Conservation (phyloP, 1,140 invertebrate species). For the Paracyclopina nana region DNA sequence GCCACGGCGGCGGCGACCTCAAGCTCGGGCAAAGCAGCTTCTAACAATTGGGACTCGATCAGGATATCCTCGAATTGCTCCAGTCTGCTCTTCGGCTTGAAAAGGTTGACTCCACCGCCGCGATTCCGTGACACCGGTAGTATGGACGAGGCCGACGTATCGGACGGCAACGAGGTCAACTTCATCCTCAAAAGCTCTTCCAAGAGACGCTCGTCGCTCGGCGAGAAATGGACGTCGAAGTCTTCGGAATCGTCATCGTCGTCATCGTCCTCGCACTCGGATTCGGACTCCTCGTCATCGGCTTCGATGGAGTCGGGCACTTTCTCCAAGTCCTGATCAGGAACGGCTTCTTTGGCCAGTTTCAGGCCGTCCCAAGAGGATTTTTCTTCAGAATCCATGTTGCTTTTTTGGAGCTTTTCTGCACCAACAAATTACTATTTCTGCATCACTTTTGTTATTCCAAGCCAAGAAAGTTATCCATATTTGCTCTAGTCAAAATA, state of each 20-base stretch:
- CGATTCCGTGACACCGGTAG: neutral
- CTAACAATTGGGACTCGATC: neutral
- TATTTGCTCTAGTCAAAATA: no score
- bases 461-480: no score
- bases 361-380: no score
- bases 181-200: conserved; percentile 3
- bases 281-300: neutral
- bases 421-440: no score
- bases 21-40: neutral
- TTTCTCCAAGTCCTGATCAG: neutral
- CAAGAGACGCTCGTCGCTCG: neutral
- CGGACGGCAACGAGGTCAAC: neutral
- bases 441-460: no score
- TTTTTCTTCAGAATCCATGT: no score
- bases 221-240: neutral
- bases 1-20: neutral
- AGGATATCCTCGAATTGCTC: conserved; percentile 12
- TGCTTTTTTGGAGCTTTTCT: no score
- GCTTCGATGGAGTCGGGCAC: neutral
- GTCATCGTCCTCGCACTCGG: neutral
- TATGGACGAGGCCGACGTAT: neutral
- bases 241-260: neutral
- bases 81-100: conserved; percentile 5
- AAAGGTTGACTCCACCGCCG: neutral
- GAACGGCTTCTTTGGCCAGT: no score